phyloP scores from a whole-genome alignment of 2,113 vertebrate genomes.

The Piprites chloris region DNA sequence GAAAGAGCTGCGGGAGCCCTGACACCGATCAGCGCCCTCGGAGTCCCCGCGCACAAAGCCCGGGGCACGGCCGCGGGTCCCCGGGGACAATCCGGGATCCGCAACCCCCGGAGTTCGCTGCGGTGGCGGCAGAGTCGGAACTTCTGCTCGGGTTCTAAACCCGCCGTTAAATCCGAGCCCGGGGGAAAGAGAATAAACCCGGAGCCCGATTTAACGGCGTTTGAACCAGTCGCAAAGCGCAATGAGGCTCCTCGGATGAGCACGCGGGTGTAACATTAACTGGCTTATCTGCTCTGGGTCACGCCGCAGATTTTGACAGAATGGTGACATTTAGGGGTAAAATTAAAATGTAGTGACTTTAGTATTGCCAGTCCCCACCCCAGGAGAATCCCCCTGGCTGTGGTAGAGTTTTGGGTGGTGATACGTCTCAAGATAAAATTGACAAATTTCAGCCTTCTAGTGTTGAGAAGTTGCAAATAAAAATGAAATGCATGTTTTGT shows the following conservation, averaged over 20 bases:
- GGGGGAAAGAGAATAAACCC: accelerated
- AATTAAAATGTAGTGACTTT: neutral
- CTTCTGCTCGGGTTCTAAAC: neutral
- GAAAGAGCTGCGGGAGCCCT: slow-evolving; percentile 55
- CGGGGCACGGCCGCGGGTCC: no score
- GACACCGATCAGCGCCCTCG: neutral
- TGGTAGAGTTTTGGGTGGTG: neutral
- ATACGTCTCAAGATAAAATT: neutral
- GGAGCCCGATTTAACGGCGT: neutral
- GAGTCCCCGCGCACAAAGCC: neutral
- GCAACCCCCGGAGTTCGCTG: no score
- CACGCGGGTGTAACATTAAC: neutral
- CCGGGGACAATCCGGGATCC: no score
- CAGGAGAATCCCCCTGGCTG: neutral
- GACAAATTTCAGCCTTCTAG: neutral
- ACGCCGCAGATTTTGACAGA: neutral
- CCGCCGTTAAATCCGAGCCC: neutral
- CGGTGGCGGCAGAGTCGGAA: accelerated
- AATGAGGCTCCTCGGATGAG: neutral
- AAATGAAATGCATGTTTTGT: neutral
- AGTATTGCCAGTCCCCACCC: neutral
- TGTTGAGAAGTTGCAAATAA: neutral
- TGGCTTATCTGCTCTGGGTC: neutral
- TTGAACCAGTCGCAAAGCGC: neutral
- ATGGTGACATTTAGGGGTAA: neutral